phyloP scores from a whole-genome alignment of 2,888 invertebrate species.

The Imbricaverruca yamaguchii region DNA sequence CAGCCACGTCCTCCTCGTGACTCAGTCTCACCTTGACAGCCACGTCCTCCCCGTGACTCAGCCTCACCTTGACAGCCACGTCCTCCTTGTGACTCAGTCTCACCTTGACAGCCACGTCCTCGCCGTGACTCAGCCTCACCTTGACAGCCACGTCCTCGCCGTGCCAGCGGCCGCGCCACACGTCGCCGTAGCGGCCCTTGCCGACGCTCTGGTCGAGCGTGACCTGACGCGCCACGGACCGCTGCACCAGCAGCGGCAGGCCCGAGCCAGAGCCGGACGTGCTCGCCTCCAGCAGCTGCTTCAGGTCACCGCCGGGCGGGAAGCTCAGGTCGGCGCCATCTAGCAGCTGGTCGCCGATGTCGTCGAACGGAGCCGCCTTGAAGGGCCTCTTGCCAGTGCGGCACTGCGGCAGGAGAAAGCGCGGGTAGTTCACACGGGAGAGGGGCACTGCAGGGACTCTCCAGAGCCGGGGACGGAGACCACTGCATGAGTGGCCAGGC shows the following conservation, averaged over 20 bases:
- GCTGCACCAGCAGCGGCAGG: constrained; percentile 84
- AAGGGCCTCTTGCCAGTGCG: not conserved
- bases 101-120: no score
- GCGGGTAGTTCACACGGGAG: not conserved
- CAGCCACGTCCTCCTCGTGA: no score
- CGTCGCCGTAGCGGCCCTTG: constrained; percentile 62
- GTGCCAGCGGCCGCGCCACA: constrained; percentile 93
- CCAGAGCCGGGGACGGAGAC: no score
- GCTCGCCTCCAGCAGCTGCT: constrained; percentile 9
- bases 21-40: no score
- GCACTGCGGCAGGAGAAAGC: not conserved
- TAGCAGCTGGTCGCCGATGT: constrained; percentile 12
- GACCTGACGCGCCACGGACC: constrained; percentile 94
- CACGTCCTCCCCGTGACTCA: no score
- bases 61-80: no score
- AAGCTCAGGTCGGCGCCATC: not conserved
- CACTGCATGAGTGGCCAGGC: no score
- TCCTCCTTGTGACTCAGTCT: no score
- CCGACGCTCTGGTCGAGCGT: constrained; percentile 88
- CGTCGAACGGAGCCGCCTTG: not conserved
- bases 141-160: constrained; percentile 98
- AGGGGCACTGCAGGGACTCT: no score
- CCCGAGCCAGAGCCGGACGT: constrained; percentile 83
- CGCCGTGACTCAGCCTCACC: constrained; percentile 29
- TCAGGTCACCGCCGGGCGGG: not conserved